These are phyloP conservation scores for Phacellophora camtschatica DNA, from an alignment of 30 jellyfish, hydroid and myxozoan species.

Conservation along the genomic window DNA sequence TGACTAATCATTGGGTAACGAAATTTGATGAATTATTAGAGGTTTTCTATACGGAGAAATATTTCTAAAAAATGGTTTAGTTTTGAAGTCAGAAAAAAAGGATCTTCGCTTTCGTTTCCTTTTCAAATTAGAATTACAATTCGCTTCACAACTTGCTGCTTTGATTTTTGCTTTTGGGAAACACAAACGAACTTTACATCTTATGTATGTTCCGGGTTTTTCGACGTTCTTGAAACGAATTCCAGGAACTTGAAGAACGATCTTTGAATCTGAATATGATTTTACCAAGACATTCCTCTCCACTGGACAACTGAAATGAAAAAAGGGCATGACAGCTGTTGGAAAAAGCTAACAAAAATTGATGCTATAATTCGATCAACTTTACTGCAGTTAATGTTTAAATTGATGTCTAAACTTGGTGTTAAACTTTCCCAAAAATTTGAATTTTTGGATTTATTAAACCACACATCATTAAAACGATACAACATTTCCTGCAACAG, in stretches of 20 bases:
- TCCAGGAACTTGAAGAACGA: constrained; percentile 72
- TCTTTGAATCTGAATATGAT: constrained; percentile 17
- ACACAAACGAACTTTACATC: constrained; percentile 64
- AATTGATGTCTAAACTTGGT: no score
- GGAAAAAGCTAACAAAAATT: neutral
- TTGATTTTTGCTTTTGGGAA: neutral
- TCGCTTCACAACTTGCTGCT: neutral
- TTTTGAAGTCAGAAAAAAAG: no score
- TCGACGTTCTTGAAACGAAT: constrained; percentile 49
- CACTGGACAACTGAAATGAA: constrained; percentile 71
- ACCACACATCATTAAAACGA: no score
- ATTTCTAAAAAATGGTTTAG: no score
- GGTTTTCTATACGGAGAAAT: no score
- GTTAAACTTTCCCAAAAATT: no score
- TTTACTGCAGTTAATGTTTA: no score
- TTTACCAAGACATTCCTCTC: constrained; percentile 44
- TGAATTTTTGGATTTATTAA: no score
- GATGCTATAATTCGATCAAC: neutral
- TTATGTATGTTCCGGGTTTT: constrained; percentile 41
- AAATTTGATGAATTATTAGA: no score
- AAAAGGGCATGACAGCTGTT: neutral
- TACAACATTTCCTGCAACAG: no score
- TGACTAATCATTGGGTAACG: no score
- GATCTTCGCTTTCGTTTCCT: constrained; percentile 12
- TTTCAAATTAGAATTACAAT: neutral